Conservation (phyloP, 2,888 invertebrate species). For the Criorhina ranunculi region DNA sequence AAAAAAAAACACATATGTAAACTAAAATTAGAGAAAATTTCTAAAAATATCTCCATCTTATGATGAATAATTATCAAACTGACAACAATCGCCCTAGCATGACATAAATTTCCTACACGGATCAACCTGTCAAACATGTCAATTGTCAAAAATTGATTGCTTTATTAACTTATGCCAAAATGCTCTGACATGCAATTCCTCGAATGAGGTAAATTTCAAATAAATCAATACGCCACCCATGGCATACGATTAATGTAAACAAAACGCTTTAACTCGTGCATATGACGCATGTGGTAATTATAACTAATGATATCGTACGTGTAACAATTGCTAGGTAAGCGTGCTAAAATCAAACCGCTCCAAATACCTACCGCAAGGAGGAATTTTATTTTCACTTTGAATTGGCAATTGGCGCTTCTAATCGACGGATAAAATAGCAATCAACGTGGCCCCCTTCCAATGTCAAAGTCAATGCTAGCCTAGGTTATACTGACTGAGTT, state of each 20-base stretch:
- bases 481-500: conserved; percentile 7
- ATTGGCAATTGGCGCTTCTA: conserved; percentile 52
- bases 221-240: conserved; percentile 11
- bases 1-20: background rate
- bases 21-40: conserved; percentile 11
- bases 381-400: conserved; percentile 32
- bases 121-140: conserved; percentile 24
- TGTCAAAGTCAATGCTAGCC: conserved; percentile 65
- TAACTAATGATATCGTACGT: conserved; percentile 29
- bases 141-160: conserved; percentile 2
- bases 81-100: conserved; percentile 11
- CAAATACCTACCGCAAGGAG: background rate
- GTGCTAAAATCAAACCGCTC: background rate
- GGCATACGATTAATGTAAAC: conserved; percentile 29
- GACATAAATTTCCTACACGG: conserved; percentile 10
- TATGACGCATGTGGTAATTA: conserved; percentile 52
- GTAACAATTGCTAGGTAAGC: conserved; percentile 28
- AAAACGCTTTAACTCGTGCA: conserved; percentile 37
- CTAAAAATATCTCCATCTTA: conserved; percentile 2
- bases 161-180: conserved; percentile 15
- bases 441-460: conserved; percentile 53
- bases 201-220: conserved; percentile 14
- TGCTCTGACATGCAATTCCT: conserved; percentile 3
- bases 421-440: conserved; percentile 48
- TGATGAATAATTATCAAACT: conserved; percentile 10